Evolutionary conservation across 2,888 invertebrate genomes (phyloP), one percentile per base, ranked within the genome.

Genomic region (Cremastobaeus sp.): DNA sequence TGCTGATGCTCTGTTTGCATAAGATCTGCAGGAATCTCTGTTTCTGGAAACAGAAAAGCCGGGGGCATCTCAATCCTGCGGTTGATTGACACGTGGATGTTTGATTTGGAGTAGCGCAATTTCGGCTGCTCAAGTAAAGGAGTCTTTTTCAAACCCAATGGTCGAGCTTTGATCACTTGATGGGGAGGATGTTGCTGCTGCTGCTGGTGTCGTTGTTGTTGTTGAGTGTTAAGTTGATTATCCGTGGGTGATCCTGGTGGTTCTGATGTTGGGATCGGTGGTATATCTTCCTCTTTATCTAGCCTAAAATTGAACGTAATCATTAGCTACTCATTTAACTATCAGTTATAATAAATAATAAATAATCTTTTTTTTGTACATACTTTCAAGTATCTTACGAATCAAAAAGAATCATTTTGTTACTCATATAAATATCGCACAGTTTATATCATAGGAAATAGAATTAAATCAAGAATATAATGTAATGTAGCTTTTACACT

Each of bases 31-130:
- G 92, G 89, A 66, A 91, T 91, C 82, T 93, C 93, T 86, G 91
- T 92, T 88, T 94, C 94, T 6, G 94, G 93, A 87, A 94, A 95
- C 54, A 95, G 89, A 86, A 94, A 94, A 14, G 93, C 93, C 9
- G 95, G 93, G 52, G 95, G 94, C 93, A 95, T 93, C 88, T 95
- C 95, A 80, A 94, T 94, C 70, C 94, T 89, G 55, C 94, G 89
- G 79, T 92, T 93, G 81, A 92, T 92, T 79, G 91, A 92, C 77
- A 93, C 90, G 82, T 92, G 92, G 41, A 93, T 90, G 79, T 90
- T 90, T 70, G 91, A 90, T 81, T 91, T 91, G 12, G 87, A 84
- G 43, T 90, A 86, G 85, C 94, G 90, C 50, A 95, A 88, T 82
- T 94, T 93, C 2, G 95, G 95, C 80, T 94, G 94, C 83, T 95